Conservation (phyloP, 2,113 vertebrate species). For the Psephotus haematonotus region DNA sequence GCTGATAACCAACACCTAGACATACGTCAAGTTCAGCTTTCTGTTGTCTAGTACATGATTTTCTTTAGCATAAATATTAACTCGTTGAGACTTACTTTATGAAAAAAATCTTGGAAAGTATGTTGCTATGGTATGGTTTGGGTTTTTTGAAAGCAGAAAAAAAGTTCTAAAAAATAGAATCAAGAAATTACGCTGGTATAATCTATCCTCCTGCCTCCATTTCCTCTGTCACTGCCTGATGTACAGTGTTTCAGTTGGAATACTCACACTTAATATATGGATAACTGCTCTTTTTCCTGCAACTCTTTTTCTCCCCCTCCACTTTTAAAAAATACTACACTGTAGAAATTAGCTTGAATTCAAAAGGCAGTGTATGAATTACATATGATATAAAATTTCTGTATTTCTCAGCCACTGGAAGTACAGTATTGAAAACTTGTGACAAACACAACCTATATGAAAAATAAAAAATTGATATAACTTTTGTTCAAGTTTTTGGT, state of each 20-base stretch:
- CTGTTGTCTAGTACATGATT: background rate
- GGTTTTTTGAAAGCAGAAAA: background rate
- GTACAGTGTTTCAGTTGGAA: background rate
- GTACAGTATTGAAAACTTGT: background rate
- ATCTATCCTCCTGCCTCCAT: background rate
- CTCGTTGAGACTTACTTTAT: background rate
- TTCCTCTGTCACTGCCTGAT: background rate
- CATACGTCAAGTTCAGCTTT: background rate
- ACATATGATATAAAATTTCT: background rate
- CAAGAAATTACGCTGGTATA: background rate
- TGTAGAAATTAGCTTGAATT: background rate
- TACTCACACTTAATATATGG: background rate
- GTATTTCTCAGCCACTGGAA: background rate
- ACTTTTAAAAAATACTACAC: background rate
- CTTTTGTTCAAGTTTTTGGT: background rate
- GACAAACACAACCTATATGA: background rate
- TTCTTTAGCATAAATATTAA: background rate
- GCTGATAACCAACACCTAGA: background rate
- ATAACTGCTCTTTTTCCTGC: background rate
- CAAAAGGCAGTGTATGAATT: background rate
- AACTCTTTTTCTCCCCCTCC: fast-evolving
- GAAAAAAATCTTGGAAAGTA: background rate
- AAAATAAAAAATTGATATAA: background rate
- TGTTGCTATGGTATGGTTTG: background rate
- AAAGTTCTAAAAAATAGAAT: background rate